Conservation (phyloP, 2,888 invertebrate species). For the Pharmacophagus antenor region DNA sequence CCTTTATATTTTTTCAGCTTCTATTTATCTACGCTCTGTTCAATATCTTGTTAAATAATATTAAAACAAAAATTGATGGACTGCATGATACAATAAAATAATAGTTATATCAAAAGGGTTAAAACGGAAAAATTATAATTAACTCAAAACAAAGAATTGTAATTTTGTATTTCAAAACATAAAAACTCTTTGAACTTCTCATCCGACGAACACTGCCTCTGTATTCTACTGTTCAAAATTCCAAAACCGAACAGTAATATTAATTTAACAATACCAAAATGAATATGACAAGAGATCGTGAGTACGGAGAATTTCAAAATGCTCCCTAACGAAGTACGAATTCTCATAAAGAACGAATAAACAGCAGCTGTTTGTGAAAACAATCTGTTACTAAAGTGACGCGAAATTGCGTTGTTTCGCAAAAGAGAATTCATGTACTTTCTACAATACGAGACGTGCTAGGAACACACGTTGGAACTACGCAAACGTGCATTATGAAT, state of each 20-base stretch:
- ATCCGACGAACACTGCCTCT: neutral
- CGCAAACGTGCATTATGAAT: slow-evolving; percentile 17
- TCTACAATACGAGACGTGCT: slow-evolving; percentile 20
- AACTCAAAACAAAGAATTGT: neutral
- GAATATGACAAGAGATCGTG: slow-evolving; percentile 30
- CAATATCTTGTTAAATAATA: too few species aligned
- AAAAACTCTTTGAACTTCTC: neutral
- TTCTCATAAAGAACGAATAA: slow-evolving; percentile 50
- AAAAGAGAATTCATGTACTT: slow-evolving; percentile 49
- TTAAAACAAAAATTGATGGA: too few species aligned
- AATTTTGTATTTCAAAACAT: neutral
- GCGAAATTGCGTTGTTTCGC: slow-evolving; percentile 60
- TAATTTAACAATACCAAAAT: slow-evolving; percentile 7
- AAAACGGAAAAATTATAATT: neutral
- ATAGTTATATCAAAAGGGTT: too few species aligned
- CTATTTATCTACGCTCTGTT: too few species aligned
- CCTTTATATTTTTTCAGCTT: too few species aligned
- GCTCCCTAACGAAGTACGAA: slow-evolving; percentile 45
- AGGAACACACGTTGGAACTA: slow-evolving; percentile 31
- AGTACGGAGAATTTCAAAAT: slow-evolving; percentile 35
- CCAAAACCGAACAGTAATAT: neutral
- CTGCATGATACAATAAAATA: too few species aligned
- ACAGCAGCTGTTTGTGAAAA: slow-evolving; percentile 50
- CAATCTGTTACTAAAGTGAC: slow-evolving; percentile 54
- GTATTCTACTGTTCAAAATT: neutral